Base-by-base conservation (phyloP, 2,888 invertebrate species). In the Epinotia nisella region DNA sequence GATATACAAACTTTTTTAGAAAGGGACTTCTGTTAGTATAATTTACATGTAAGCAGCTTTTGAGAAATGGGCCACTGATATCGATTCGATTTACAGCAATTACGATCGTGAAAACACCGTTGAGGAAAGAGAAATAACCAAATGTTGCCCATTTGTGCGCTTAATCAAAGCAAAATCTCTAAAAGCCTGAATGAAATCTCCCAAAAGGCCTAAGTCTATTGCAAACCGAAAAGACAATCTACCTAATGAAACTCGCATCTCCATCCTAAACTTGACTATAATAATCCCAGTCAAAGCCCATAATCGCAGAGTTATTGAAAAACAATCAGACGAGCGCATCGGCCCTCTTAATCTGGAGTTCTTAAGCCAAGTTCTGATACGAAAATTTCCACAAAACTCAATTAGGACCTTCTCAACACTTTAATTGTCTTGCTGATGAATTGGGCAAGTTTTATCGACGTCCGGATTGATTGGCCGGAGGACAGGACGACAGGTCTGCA, bases 401-500 rank as follows among this genome's bases (percentile, higher is more conserved):
- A 85, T 86, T 85, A 85, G 83, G 82, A 79, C 75, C 75, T 76
- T 80, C 79, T 82, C 80, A 81, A 81, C 82, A 82, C 78, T 83
- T 82, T 82, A 81, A 85, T 84, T 85, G 84, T 85, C 77, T 81
- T 73, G 73, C 79, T 83, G 83, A 82, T 83, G 81, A 85, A 85
- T 85, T 79, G 80, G 67, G 71, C 71, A 78, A 84, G 78, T 84
- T 83, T 75, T 62, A 72, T 72, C 67, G 72, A 68, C 67, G 71
- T 59, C 56, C 29, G 29, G 72, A 72, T 68, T 68, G 72, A 72
- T 72, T 60, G 71, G 65, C 49, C 67, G 61, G 49, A 61, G 67
- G 72, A 71, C 71, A 71, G 41, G 60, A 39, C 61, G 72, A 72
- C 72, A 72, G 72, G 72, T 72, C 51, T 61, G 61, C 72, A 67